A percentile compares a stretch with the other conserved stretches of the same genome.
These are phyloP conservation scores for Syrista parreyssii DNA, from an alignment of 2,888 invertebrate species.

Conservation along the genomic window DNA sequence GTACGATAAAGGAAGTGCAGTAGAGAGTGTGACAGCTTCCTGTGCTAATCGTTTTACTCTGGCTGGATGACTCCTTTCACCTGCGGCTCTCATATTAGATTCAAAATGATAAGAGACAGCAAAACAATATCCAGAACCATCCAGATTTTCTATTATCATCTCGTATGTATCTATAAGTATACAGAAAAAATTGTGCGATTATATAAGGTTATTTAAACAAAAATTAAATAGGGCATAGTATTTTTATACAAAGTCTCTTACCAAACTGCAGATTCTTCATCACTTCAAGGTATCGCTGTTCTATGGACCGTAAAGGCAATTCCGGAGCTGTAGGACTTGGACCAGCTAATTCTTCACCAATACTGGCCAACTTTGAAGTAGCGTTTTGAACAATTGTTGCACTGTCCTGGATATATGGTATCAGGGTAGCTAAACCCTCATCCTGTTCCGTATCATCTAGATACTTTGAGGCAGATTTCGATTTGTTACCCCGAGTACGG, in stretches of 20 bases:
- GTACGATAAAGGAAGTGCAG: constrained; percentile 90
- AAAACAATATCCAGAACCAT: constrained; percentile 81
- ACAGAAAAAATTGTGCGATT: not conserved
- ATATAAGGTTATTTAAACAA: constrained; percentile 1
- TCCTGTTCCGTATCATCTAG: constrained; percentile 83
- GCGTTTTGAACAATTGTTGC: constrained; percentile 68
- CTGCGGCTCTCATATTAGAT: constrained; percentile 85
- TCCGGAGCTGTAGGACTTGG: constrained; percentile 66
- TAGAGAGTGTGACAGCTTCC: constrained; percentile 93
- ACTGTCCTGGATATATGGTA: constrained; percentile 91
- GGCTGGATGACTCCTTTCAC: constrained; percentile 87
- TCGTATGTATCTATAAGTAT: constrained; percentile 82
- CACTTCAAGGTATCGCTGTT: constrained; percentile 84
- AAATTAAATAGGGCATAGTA: not conserved
- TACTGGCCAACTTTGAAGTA: constrained; percentile 55
- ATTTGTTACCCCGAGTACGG: constrained; percentile 55
- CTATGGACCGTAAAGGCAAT: constrained; percentile 71
- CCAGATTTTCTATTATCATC: constrained; percentile 86
- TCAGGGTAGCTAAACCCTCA: constrained; percentile 87
- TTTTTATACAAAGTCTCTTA: constrained; percentile 59
- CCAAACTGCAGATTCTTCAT: constrained; percentile 93
- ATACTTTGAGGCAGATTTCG: constrained; percentile 53
- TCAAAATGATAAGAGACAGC: constrained; percentile 91
- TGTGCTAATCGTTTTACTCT: constrained; percentile 93
- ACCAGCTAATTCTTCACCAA: constrained; percentile 57